Evolutionary conservation across 1,140 invertebrate species (phyloP), one percentile per base, ranked within the genome.

Genomic region (Ericerus pela): DNA sequence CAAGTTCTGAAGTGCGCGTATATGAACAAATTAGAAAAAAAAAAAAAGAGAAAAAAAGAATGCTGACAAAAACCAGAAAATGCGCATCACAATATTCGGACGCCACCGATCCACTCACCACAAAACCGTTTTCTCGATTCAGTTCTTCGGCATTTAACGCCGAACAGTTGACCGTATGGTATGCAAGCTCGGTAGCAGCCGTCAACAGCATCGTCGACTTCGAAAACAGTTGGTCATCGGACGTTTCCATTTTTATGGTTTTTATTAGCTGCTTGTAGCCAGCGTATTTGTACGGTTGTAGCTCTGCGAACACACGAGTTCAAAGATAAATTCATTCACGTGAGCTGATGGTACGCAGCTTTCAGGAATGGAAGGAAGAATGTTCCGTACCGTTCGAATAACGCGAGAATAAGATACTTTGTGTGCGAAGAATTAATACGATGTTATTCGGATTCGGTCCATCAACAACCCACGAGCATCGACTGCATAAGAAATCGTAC

Each of bases 241-340:
- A 79, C 0, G 92, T 90, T 73, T 99, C 95, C 65, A 96, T 71
- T 64, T 83, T 78, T 54, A 99, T 93, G 0, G 95, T 99, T 70
- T 93, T 92, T 28, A 99, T 90, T 10, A 99, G 73, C 73, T 96
- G 94, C 0, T 89, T 88, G 74, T 99, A 99, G 3, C 96, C 96
- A 51, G 96, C 91, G 73, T 99, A 99, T 70, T 99, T 99, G 73
- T 97, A 99, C 2, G 92, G 93, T 58, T 88, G 79, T 29, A 99
- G 71, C 0, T 59, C 58, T 59, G 33, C 20, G 11, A 16, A 51
- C 51, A 38, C 28, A 37, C 22, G 30, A 38, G 51, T 56, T 41
- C 11, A 27, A 26, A n/a, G 51, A 29, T 30, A 56, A 8, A n/a
- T 20, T 6, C 22, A 57, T 18, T 20, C 18, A 6, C 18, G 27